Evolutionary conservation across 2,113 vertebrate species (phyloP), one percentile per base, ranked within the genome.

Genomic region (Salvator merianae): DNA sequence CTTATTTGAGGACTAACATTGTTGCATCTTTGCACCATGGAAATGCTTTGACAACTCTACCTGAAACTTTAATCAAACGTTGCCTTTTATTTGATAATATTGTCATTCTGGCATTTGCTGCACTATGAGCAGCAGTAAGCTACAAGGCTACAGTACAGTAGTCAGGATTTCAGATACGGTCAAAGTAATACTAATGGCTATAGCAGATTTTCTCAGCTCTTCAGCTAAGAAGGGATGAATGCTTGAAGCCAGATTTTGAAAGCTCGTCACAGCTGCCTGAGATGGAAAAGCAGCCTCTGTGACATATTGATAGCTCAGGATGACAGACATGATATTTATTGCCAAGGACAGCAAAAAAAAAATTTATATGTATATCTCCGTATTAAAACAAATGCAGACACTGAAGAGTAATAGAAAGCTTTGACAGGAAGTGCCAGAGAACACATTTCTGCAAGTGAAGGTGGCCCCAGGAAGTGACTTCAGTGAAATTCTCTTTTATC

Each of bases 291-390:
- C 82, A 92, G 88, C 81, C 69, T 92, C 84, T 91, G 66, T 5
- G 26, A 92, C 87, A 81, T 87, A 90, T 90, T 94, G 94, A 95
- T 92, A 90, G 79, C 71, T 85, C 38, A 0, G 2, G 83, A 93
- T 94, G 94, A 90, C 93, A 94, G 91, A 90, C 79, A 72, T 94
- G 87, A 93, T 90, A 92, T 90, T 93, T 94, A 95, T 94, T 93
- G 62, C 75, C 50, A 68, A 1, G 85, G 93, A 95, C 94, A 94
- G 90, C 87, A 92, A 94, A 88, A 87, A 47, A n/a, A n/a, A n/a
- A n/a, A n/a, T 90, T 88, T 91, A 92, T 92, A 78, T 91, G 62
- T 88, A 90, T 53, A 50, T 50, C 6, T 50, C 12, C n/a, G 43
- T 47, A 76, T 90, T 93, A 88, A 91, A 90, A 86, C 76, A 85